phyloP scores from a whole-genome alignment of 1,140 invertebrate species.

The Uloborus diversus region DNA sequence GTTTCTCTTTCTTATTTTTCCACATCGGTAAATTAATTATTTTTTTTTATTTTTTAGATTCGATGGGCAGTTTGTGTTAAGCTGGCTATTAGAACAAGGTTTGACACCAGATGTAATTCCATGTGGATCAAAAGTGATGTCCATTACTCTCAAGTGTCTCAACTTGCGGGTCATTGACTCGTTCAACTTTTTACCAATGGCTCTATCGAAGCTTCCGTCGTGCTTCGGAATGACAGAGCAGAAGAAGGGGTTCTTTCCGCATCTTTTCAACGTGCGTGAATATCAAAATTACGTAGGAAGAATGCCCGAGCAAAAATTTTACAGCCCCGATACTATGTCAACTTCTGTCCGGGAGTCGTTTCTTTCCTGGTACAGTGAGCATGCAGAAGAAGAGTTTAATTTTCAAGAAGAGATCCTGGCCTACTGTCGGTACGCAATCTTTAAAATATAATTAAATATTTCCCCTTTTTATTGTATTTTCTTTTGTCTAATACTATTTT shows the following conservation, averaged over 20 bases:
- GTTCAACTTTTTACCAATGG: background rate
- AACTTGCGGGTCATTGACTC: background rate
- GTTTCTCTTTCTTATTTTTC: background rate
- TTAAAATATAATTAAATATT: background rate
- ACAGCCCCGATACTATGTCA: background rate
- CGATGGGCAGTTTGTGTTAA: background rate
- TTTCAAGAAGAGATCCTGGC: background rate
- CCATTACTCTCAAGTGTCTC: background rate
- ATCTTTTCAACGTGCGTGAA: background rate
- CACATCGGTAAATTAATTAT: background rate
- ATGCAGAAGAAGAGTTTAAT: background rate
- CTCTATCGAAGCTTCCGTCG: background rate
- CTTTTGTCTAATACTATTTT: background rate
- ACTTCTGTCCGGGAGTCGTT: background rate
- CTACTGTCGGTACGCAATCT: background rate
- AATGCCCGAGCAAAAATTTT: background rate
- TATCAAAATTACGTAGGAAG: background rate
- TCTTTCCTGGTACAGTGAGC: background rate
- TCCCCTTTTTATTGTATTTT: background rate
- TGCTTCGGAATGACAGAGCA: background rate
- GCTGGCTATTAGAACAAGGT: background rate
- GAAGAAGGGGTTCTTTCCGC: conserved; percentile 1
- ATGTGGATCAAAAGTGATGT: background rate
- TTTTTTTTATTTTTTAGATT: background rate
- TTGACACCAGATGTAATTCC: background rate